Evolutionary conservation across 2,888 invertebrate species (phyloP), one percentile per base, ranked within the genome.

Genomic region (Drosophila emarginata): DNA sequence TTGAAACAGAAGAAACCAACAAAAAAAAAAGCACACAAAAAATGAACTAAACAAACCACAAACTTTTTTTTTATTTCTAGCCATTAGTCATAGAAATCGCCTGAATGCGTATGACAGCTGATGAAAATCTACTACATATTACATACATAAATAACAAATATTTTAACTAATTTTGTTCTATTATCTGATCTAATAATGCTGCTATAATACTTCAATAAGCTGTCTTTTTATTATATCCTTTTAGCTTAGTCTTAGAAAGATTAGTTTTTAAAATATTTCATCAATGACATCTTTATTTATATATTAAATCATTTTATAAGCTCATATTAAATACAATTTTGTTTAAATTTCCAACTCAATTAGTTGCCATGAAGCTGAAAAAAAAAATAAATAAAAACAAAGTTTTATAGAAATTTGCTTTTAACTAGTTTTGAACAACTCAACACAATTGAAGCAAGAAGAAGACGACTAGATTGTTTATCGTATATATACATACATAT

Each of bases 21-120:
- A n/a, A n/a, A n/a, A n/a, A n/a, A n/a, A n/a, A n/a, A n/a, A n/a
- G n/a, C n/a, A n/a, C n/a, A n/a, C n/a, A 40, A 18, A 40, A 61
- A 37, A 2, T 6, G 15, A 66, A 45, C 54, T 40, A 37, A 21
- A 28, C 12, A 21, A 57, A 62, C 14, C 45, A 21, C n/a, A 40
- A 66, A 58, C 15, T 18, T 18, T 45, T 18, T 2, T 4, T 45
- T 21, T 45, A 32, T 32, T 45, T 4, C 18, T 18, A 45, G 4
- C 9, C 45, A 45, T 45, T 21, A 45, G 4, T 21, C 45, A 21
- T 5, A 11, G 32, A 11, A 9, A 32, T 9, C 32, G 32, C 1
- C 32, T 32, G 32, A 9, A 32, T 32, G 32, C 4, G 9, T 11
- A 9, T 32, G 32, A 32, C 32, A 32, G 28, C 28, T 28, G 4